Base-by-base conservation (phyloP, 2,888 invertebrate species). In the Ferrisia virgata region DNA sequence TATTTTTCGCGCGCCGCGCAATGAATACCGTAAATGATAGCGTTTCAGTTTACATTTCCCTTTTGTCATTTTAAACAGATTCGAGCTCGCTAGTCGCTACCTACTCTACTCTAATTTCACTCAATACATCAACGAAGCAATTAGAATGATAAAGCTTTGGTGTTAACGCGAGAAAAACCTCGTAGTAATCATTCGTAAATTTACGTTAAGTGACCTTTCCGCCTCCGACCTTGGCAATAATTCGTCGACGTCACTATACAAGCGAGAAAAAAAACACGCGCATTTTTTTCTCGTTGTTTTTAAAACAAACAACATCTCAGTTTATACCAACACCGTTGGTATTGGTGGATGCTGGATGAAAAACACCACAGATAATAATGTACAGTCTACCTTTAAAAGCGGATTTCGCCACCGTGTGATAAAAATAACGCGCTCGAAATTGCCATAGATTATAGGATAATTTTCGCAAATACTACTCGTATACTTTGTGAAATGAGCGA, bases 131-230 rank as follows among this genome's bases (percentile, higher is more conserved):
- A 64, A 64, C 64, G 28, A 15, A 9, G 64, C 64, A 64, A 64
- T 64, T 64, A 64, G 28, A 64, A 64, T 64, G 64, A 64, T 28
- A 64, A 64, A 64, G 28, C 64, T 64, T 28, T 4, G 64, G 64
- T 64, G 64, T 28, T 64, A 64, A 64, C 64, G 64, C 64, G 64
- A 64, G 64, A 64, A 64, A 64, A 64, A 64, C 64, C 64, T 64
- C 64, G 64, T 64, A 28, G 64, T 64, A 64, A 64, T 64, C 64
- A 64, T 64, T 64, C 64, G 64, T 64, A 64, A 64, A 64, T 64
- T 64, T 64, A 64, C 64, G 64, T 64, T 28, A 64, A 64, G 64
- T 28, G 64, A 64, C 64, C 64, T 64, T 64, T 64, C 28, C 64
- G 25, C 64, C 64, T 13, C 28, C 64, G 28, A 64, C 64, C 64